phyloP scores from a whole-genome alignment of 2,888 invertebrate genomes.

The Thysanoteuthis rhombus region DNA sequence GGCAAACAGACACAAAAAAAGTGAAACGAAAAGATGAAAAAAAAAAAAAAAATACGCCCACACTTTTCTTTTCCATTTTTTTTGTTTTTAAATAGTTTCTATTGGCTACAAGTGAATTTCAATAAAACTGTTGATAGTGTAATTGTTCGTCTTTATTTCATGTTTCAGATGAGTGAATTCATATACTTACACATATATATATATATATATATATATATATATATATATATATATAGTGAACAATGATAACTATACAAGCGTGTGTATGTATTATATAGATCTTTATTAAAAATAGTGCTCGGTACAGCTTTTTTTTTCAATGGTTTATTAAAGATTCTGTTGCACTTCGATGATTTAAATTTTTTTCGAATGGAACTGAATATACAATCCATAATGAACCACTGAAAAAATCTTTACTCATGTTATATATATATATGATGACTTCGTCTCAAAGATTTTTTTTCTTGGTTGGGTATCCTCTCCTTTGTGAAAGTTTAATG shows the following conservation, averaged over 20 bases:
- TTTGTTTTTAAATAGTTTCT: background rate
- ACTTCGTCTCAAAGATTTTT: too few species aligned
- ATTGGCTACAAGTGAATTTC: background rate
- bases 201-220: constrained; percentile 19
- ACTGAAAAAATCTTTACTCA: too few species aligned
- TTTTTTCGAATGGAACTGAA: too few species aligned
- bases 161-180: background rate
- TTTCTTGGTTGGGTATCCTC: too few species aligned
- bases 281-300: too few species aligned
- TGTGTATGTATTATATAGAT: background rate
- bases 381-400: too few species aligned
- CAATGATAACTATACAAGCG: too few species aligned
- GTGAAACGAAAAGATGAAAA: background rate
- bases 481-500: too few species aligned
- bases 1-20: background rate
- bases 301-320: too few species aligned
- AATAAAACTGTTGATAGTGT: background rate
- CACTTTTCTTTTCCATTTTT: background rate
- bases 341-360: too few species aligned
- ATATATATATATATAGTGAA: constrained; percentile 15
- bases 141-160: background rate
- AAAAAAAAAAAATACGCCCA: background rate
- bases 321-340: too few species aligned
- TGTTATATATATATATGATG: too few species aligned
- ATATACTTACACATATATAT: background rate